These are phyloP conservation scores for Cosmia trapezina DNA, from an alignment of 2,888 invertebrate genomes.

Conservation along the genomic window DNA sequence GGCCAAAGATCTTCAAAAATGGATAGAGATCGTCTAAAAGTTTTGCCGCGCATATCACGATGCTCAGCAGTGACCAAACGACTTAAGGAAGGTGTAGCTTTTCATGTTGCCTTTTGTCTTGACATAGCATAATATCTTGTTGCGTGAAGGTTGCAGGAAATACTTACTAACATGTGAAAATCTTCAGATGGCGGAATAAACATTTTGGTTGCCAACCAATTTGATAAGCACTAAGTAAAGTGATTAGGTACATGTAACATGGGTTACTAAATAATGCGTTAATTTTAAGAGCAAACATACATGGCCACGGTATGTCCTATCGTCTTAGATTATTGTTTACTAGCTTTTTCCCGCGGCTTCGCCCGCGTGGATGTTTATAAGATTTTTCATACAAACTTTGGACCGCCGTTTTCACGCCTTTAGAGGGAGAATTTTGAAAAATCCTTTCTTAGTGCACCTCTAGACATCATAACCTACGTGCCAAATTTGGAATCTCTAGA, in stretches of 20 bases:
- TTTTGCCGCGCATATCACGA: neutral
- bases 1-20: neutral
- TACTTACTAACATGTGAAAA: neutral
- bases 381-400: no score
- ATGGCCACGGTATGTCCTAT: neutral
- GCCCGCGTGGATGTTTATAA: no score
- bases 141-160: neutral
- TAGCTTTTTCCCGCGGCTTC: no score
- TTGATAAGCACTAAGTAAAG: conserved; percentile 2
- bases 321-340: conserved; percentile 1
- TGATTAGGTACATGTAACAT: neutral
- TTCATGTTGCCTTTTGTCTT: neutral
- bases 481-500: no score
- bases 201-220: conserved; percentile 7
- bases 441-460: no score
- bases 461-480: no score
- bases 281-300: neutral
- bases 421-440: no score
- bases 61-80: neutral
- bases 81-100: neutral
- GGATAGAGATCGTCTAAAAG: neutral
- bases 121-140: neutral
- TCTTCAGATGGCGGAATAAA: neutral
- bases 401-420: no score
- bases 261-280: neutral